Conservation (phyloP, 2,888 invertebrate genomes). For the Cremastinae sp. region DNA sequence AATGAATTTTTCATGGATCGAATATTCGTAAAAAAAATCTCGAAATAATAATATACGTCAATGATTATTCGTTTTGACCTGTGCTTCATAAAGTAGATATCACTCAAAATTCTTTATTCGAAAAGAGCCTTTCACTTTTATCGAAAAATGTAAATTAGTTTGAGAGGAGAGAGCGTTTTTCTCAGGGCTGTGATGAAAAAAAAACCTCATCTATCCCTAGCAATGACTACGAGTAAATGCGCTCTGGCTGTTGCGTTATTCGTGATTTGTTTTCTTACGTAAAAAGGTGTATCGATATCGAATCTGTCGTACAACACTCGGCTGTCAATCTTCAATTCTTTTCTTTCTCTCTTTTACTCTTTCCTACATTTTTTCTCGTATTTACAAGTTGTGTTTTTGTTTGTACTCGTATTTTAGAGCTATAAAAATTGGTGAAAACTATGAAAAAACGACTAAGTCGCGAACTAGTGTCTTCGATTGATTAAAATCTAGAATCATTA, state of each 20-base stretch:
- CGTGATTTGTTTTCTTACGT: constrained; percentile 30
- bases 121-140: no score
- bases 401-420: no score
- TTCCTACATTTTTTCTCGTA: no score
- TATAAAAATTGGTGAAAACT: no score
- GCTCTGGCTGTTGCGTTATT: constrained; percentile 39
- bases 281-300: constrained; percentile 37
- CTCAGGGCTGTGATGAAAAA: background rate
- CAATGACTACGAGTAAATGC: constrained; percentile 43
- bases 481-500: no score
- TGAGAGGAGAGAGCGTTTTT: no score
- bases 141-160: no score
- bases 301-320: constrained; percentile 21
- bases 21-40: constrained; percentile 15
- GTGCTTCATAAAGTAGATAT: background rate
- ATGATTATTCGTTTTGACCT: background rate
- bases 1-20: constrained; percentile 2
- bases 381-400: no score
- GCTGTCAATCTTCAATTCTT: constrained; percentile 23
- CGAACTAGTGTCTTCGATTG: no score
- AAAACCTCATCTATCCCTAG: background rate
- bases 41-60: background rate
- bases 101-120: background rate
- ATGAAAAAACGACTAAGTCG: no score
- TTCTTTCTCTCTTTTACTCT: background rate